Base-by-base conservation (phyloP, 2,113 vertebrate species). In the Sorex fumeus region DNA sequence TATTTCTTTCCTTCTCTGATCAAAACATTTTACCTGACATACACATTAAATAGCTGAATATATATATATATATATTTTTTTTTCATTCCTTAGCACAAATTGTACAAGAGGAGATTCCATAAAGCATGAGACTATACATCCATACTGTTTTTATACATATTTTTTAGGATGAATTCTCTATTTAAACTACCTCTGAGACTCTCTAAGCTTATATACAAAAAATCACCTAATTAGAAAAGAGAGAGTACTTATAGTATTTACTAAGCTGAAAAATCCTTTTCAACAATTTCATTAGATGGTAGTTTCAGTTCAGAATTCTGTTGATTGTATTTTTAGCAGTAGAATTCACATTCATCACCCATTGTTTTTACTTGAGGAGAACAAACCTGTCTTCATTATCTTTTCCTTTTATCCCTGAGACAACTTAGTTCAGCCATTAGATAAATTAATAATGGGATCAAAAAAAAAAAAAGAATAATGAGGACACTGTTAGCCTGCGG, bases 201-300 rank as follows among this genome's bases (percentile, higher is more conserved):
- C 11, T 67, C 45, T 88, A 10, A 64, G 47, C 0, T 78, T 43
- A 84, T 84, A 50, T 40, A 30, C 2, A 60, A 91, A 91, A 93
- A 50, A 21, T 90, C 11, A 88, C 70, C 86, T 81, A 80, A 64
- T 36, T 91, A 34, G 66, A 80, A 87, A 78, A 77, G 53, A 86
- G 25, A 82, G 18, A 85, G 18, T 43, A 11, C 18, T n/a, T 53
- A 21, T 50, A 57, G 50, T 36, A 50, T 13, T 66, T 47, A 64
- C 19, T 78, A 16, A 83, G 23, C 28, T 72, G 27, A 74, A 81
- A 87, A 4, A 11, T 66, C 15, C 8, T 62, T 34, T 67, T 40
- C 8, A 40, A 21, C 80, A 84, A 89, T 87, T 81, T 80, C 34
- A 32, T 8, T 84, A 13, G 8, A 66, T 64, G 62, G 69, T 57